Evolutionary conservation across 2,113 vertebrate genomes (phyloP).

Genomic region (Barnardius zonarius): DNA sequence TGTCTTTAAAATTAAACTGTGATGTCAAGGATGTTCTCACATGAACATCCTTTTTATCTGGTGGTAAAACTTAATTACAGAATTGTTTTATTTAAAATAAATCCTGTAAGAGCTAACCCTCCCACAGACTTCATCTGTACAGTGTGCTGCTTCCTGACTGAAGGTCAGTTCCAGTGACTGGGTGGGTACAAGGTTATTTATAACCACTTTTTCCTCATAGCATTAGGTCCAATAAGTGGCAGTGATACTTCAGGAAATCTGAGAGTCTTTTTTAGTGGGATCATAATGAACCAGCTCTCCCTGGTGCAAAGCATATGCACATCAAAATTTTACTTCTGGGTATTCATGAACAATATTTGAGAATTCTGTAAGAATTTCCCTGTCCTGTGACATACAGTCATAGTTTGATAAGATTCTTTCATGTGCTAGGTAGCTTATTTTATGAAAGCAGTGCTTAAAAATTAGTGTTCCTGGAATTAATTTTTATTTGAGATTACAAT

Average conservation of each 20-base stretch:
- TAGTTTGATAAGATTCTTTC: background rate
- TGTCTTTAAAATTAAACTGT: background rate
- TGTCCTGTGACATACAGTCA: background rate
- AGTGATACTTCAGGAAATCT: background rate
- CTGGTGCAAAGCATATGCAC: background rate
- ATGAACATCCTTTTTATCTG: background rate
- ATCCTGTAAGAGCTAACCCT: background rate
- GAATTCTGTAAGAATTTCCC: background rate
- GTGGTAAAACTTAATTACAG: background rate
- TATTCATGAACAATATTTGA: background rate
- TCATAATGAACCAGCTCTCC: background rate
- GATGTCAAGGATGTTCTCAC: background rate
- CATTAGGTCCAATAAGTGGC: background rate
- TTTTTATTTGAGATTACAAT: background rate
- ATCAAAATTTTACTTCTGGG: background rate
- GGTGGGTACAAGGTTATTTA: background rate
- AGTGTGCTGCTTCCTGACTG: background rate
- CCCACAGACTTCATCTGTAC: background rate
- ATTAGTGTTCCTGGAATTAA: background rate
- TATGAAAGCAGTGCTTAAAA: background rate
- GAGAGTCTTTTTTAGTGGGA: background rate
- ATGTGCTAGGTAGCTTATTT: background rate
- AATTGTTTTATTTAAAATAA: background rate
- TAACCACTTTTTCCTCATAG: background rate
- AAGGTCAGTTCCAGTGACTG: background rate